phyloP scores from a whole-genome alignment of 2,113 vertebrate species.

The Stercorarius parasiticus region DNA sequence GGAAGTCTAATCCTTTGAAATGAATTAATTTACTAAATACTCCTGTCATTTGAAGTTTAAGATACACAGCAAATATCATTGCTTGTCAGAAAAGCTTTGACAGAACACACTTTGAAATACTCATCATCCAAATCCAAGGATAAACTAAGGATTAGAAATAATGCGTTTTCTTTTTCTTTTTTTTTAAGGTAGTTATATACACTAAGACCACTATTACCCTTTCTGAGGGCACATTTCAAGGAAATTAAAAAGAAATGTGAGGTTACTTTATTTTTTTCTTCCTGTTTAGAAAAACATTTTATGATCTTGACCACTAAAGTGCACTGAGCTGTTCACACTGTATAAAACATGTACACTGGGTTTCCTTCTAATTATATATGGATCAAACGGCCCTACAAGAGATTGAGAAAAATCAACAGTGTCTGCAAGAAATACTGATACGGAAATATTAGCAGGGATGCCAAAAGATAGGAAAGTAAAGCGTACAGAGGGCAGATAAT shows the following conservation, averaged over 20 bases:
- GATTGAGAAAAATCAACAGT: not conserved
- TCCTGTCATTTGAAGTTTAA: conserved; percentile 13
- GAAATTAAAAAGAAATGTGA: not conserved
- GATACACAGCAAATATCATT: conserved; percentile 9
- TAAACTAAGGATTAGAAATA: not conserved
- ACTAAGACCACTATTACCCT: not conserved
- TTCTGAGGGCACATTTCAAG: not conserved
- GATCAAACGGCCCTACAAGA: not conserved
- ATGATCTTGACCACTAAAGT: not conserved
- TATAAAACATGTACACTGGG: not conserved
- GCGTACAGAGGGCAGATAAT: not conserved
- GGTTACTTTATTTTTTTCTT: not conserved
- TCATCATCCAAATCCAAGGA: not conserved
- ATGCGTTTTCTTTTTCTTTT: not conserved
- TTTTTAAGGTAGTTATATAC: not conserved
- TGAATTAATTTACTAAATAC: conserved; percentile 7
- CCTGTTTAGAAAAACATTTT: not conserved
- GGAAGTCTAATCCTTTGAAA: conserved; percentile 8
- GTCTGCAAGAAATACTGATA: not conserved
- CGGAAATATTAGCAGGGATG: not conserved
- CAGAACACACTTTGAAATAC: not conserved
- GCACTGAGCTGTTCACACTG: not conserved
- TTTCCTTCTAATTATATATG: not conserved
- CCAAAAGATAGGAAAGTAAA: not conserved
- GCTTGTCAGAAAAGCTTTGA: not conserved